These are phyloP conservation scores for Ceuthmochares aereus DNA, from an alignment of 2,113 vertebrate genomes.

Conservation along the genomic window DNA sequence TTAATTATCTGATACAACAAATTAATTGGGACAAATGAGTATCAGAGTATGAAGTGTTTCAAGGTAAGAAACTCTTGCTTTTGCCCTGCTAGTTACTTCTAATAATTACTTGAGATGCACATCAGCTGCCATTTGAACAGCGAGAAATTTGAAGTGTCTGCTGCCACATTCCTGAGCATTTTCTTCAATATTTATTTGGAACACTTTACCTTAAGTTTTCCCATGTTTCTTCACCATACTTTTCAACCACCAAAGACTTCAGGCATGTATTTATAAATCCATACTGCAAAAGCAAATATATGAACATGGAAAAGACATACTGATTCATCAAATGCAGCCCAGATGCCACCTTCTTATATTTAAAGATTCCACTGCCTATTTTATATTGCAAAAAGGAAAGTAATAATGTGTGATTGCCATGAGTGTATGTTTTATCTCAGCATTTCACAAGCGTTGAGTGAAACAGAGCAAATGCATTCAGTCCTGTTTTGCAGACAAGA, in stretches of 20 bases:
- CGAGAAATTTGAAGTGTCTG: not conserved
- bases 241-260: conserved; percentile 79
- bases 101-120: not conserved
- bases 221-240: conserved; percentile 82
- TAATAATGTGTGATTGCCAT: not conserved
- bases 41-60: not conserved
- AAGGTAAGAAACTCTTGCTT: conserved; percentile 14
- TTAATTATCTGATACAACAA: conserved; percentile 20
- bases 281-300: conserved; percentile 70
- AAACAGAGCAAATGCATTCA: rapidly evolving
- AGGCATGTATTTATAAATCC: conserved; percentile 82
- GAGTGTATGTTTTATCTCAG: not conserved
- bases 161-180: not conserved
- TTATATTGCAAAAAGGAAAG: not conserved
- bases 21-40: conserved; percentile 15
- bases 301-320: not conserved
- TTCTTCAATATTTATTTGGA: not conserved
- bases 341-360: not conserved
- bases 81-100: not conserved
- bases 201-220: conserved; percentile 79
- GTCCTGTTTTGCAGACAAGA: rapidly evolving
- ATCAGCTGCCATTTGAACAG: not conserved
- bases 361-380: not conserved
- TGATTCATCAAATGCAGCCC: not conserved
- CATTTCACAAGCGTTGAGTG: rapidly evolving